These are phyloP conservation scores for Mesorhabditis spiculigera DNA, from an alignment of 2,888 invertebrate species.

Conservation along the genomic window DNA sequence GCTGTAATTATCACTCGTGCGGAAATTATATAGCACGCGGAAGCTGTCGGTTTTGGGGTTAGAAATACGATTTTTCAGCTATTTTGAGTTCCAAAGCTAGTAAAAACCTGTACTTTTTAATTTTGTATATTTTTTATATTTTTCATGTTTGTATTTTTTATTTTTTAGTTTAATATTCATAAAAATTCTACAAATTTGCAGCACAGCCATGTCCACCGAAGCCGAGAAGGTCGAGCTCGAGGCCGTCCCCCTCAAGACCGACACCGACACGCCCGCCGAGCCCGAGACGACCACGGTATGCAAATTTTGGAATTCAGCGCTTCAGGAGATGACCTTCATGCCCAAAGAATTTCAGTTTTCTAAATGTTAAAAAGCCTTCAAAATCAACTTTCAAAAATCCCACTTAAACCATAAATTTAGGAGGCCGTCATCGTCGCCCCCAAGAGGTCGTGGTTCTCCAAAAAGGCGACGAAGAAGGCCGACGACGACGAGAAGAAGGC, in stretches of 20 bases:
- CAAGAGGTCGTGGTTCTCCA: slow-evolving; percentile 25
- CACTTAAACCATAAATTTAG: slow-evolving; percentile 12
- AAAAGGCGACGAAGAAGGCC: slow-evolving; percentile 22
- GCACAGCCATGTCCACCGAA: slow-evolving; percentile 21
- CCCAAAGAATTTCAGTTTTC: background rate
- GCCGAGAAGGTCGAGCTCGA: slow-evolving; percentile 39
- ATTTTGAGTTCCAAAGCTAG: background rate
- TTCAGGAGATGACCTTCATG: background rate
- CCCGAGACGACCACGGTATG: slow-evolving; percentile 12
- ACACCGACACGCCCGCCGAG: slow-evolving; percentile 30
- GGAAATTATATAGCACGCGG: too few relatives aligned
- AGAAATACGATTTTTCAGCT: too few relatives aligned
- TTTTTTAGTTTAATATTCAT: too few relatives aligned
- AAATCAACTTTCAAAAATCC: slow-evolving; percentile 15
- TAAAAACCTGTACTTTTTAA: too few relatives aligned
- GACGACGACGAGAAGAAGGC: slow-evolving; percentile 18
- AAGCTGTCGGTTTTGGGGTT: too few relatives aligned
- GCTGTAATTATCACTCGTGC: too few relatives aligned
- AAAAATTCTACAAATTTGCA: background rate
- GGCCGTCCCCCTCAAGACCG: slow-evolving; percentile 47
- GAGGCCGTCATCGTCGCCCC: slow-evolving; percentile 9
- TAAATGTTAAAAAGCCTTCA: background rate
- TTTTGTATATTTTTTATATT: too few relatives aligned
- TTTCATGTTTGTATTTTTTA: too few relatives aligned
- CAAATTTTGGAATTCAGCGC: background rate